These are phyloP conservation scores for Hemicentrotus pulcherrimus DNA, from an alignment of 35 echinoderm and acorn worm genomes.

Conservation along the genomic window DNA sequence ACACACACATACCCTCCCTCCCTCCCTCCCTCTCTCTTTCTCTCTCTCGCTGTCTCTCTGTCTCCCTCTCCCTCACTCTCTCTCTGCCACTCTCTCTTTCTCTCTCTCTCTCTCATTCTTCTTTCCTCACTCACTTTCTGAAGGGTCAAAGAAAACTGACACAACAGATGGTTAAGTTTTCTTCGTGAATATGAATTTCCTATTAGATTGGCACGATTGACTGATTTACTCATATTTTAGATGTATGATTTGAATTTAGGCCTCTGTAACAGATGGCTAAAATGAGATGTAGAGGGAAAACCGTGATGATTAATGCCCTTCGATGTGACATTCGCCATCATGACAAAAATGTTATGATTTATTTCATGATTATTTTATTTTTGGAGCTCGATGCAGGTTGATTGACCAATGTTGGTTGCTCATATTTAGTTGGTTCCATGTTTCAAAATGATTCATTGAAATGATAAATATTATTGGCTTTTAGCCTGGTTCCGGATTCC, in stretches of 20 bases:
- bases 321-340: neutral
- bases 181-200: neutral
- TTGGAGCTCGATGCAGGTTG: too few species aligned
- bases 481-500: too few species aligned
- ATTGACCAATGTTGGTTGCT: too few species aligned
- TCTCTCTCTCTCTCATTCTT: too few species aligned
- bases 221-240: neutral
- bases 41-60: too few species aligned
- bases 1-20: too few species aligned
- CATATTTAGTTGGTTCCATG: too few species aligned
- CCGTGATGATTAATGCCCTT: neutral
- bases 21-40: too few species aligned
- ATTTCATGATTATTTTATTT: neutral
- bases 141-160: neutral
- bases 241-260: neutral
- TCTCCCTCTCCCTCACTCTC: neutral
- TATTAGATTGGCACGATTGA: neutral
- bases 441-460: too few species aligned
- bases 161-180: neutral
- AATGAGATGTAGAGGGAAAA: neutral
- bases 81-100: neutral
- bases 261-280: neutral
- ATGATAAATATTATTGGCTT: too few species aligned
- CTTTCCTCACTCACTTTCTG: neutral
- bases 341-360: neutral